A percentile compares a stretch with the other conserved stretches of the same genome.
These are phyloP conservation scores for Brachyhypopomus gauderio DNA, from an alignment of 2,113 vertebrate genomes.

Conservation along the genomic window DNA sequence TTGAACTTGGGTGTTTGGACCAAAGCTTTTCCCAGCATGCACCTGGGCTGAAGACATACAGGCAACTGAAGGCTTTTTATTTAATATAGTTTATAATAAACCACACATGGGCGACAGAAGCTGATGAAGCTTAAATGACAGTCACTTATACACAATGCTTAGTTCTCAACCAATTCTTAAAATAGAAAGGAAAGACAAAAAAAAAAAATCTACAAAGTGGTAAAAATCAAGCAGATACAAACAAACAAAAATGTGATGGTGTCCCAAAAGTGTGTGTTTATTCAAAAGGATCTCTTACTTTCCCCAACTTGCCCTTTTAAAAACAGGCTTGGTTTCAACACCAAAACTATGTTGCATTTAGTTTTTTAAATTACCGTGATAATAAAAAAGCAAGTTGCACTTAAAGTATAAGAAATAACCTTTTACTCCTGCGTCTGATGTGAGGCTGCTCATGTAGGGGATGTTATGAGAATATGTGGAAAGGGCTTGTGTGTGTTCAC, in stretches of 20 bases:
- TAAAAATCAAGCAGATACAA: constrained; percentile 88
- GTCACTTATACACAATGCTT: constrained; percentile 80
- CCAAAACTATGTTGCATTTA: constrained; percentile 75
- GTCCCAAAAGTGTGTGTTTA: constrained; percentile 57
- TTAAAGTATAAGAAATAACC: constrained; percentile 82
- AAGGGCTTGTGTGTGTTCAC: constrained; percentile 44
- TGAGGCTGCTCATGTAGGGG: constrained; percentile 44
- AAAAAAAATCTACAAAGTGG: constrained; percentile 84
- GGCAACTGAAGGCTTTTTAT: constrained; percentile 80
- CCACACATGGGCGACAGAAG: constrained; percentile 84
- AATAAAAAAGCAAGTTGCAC: constrained; percentile 78
- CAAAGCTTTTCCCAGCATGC: constrained; percentile 80
- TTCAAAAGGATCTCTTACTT: constrained; percentile 42
- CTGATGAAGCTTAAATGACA: constrained; percentile 87
- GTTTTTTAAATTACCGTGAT: constrained; percentile 86
- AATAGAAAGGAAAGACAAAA: constrained; percentile 74
- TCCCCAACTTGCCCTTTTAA: constrained; percentile 45
- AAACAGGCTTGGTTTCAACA: constrained; percentile 76
- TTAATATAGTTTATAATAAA: constrained; percentile 71
- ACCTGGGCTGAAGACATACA: constrained; percentile 85
- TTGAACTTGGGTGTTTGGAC: constrained; percentile 42
- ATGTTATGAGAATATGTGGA: neutral
- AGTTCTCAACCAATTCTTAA: constrained; percentile 74
- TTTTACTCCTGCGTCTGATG: constrained; percentile 64
- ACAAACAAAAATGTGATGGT: constrained; percentile 78